These are phyloP conservation scores for Parasteatoda tepidariorum DNA, from an alignment of 1,140 invertebrate species.

Conservation along the genomic window DNA sequence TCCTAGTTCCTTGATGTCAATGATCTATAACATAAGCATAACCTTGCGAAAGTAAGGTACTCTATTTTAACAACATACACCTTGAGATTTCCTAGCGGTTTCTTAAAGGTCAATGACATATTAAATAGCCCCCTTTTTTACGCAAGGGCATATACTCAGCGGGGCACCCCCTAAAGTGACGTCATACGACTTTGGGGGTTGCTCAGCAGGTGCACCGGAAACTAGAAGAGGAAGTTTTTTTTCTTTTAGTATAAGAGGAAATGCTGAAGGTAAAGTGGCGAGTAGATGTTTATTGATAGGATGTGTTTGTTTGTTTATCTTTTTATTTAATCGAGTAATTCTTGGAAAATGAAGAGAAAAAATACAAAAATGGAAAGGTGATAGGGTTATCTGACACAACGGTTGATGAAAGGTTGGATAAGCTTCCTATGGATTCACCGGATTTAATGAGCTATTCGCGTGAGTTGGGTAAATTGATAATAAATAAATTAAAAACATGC, in stretches of 20 bases:
- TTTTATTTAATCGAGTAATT: conserved; percentile 33
- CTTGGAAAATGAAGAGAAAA: conserved; percentile 6
- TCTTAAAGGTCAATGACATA: conserved; percentile 55
- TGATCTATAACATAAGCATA: conserved; percentile 42
- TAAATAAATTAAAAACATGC: no score
- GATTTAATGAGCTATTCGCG: no score
- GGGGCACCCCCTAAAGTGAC: conserved; percentile 33
- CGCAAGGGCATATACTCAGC: conserved; percentile 38
- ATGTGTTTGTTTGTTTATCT: conserved; percentile 44
- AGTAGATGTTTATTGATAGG: conserved; percentile 9
- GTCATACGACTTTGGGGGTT: conserved; percentile 37
- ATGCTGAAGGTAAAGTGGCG: conserved; percentile 10
- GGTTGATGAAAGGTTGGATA: neutral
- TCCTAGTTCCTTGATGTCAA: conserved; percentile 44
- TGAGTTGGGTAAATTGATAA: no score
- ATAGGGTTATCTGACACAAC: conserved; percentile 1
- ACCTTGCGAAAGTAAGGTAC: conserved; percentile 26
- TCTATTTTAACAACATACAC: conserved; percentile 1
- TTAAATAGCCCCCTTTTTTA: conserved; percentile 16
- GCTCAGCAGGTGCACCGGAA: conserved; percentile 54
- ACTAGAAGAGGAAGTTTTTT: conserved; percentile 41
- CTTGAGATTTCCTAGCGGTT: neutral
- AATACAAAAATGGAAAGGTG: neutral
- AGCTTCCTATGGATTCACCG: neutral
- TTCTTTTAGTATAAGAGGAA: conserved; percentile 35